Base-by-base conservation (phyloP, 30 jellyfish, hydroid and myxozoan genomes). In the Aurelia sp. region DNA sequence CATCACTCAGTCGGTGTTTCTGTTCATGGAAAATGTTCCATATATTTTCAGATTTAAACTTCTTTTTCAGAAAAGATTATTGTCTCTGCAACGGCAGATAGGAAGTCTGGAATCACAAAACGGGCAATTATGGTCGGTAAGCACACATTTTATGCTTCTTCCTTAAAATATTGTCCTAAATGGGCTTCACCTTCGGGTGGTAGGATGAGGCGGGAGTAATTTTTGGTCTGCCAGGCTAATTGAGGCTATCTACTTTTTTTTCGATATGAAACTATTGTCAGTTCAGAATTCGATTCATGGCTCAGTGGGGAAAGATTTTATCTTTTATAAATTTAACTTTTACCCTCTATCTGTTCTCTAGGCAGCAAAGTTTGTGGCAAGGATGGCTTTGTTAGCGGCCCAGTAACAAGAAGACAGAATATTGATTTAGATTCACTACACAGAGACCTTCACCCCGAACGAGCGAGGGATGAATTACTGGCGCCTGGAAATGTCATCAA, bases 281-380 rank as follows among this genome's bases (percentile, higher is more conserved):
- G 33, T 27, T 27, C 33, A 27, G 33, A 27, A 27, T 27, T 27
- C 33, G 33, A 27, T 27, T 27, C 33, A 27, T 27, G 33, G 33
- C 33, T 27, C 33, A 27, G 33, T 27, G 33, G 33, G 33, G 33
- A 27, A 27, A 27, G n/a, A 27, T 2, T 27, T 0, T 27, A 27
- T 27, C 33, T 27, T 27, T 2, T 27, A n/a, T n/a, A n/a, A n/a
- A n/a, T n/a, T n/a, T n/a, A n/a, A n/a, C n/a, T 2, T 0, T 27
- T 27, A 27, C 2, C 33, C 2, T 0, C 10, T 37, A 0, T 10
- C 50, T 44, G 15, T 35, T 9, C 18, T 53, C 22, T 20, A 80
- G 91, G 91, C 31, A 70, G 62, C 47, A 82, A 70, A 70, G 85
- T 82, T 18, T 82, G 91, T 66, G 91, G 91, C 20, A 82, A 82